phyloP scores from a whole-genome alignment of 2,888 invertebrate genomes.

The Acanthosepion lycidas region DNA sequence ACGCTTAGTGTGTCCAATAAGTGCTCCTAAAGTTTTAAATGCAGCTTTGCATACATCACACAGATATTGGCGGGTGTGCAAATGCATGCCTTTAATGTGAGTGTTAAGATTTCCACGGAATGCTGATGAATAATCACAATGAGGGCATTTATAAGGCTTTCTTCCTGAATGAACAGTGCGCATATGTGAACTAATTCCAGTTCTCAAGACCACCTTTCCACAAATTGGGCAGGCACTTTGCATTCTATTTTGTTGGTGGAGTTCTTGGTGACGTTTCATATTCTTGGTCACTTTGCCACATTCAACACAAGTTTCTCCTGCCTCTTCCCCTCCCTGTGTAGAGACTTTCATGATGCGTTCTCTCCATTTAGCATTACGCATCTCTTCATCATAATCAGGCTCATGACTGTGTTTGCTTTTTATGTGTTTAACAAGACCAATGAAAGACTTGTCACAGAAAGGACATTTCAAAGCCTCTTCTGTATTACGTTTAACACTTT shows the following conservation, averaged over 20 bases:
- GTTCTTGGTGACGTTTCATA: conserved; percentile 70
- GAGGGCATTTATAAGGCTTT: conserved; percentile 71
- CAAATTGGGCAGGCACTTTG: conserved; percentile 71
- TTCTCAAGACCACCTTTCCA: conserved; percentile 70
- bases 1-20: conserved; percentile 71
- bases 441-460: conserved; percentile 71
- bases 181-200: conserved; percentile 72
- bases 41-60: conserved; percentile 71
- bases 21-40: conserved; percentile 71
- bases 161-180: conserved; percentile 71
- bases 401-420: conserved; percentile 70
- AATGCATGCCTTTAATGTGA: conserved; percentile 71
- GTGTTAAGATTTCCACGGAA: conserved; percentile 72
- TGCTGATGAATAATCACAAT: conserved; percentile 71
- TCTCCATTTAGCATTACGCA: conserved; percentile 71
- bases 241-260: conserved; percentile 71
- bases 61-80: conserved; percentile 70
- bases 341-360: conserved; percentile 72
- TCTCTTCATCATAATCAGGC: conserved; percentile 69
- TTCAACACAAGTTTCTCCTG: conserved; percentile 68
- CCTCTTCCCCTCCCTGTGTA: conserved; percentile 65
- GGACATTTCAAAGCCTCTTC: conserved; percentile 72
- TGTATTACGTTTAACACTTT: conserved; percentile 67
- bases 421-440: conserved; percentile 70
- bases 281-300: conserved; percentile 71